Conservation (phyloP, 1,140 invertebrate species). For the Lepidurus couesii region DNA sequence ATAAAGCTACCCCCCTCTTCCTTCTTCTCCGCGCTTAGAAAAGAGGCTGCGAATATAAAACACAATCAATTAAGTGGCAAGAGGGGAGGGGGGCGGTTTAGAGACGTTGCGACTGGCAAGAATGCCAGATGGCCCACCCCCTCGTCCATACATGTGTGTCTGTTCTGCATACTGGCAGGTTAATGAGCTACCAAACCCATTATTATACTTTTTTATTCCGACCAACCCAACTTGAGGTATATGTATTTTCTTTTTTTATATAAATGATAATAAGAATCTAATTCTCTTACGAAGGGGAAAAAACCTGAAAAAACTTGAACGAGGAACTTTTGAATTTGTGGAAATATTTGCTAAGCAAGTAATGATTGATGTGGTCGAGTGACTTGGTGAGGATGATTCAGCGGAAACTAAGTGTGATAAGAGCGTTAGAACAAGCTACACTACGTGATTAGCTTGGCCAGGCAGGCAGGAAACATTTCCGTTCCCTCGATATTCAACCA, state of each 20-base stretch:
- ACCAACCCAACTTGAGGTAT: too few relatives aligned
- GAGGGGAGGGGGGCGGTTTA: neutral
- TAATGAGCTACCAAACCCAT: neutral
- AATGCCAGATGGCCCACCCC: neutral
- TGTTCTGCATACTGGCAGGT: neutral
- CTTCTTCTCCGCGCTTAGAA: neutral
- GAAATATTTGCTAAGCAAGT: neutral
- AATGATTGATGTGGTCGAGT: neutral
- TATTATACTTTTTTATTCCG: too few relatives aligned
- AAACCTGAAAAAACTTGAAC: neutral
- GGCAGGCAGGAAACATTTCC: constrained; percentile 11
- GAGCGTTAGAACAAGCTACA: constrained; percentile 7
- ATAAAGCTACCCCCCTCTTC: neutral
- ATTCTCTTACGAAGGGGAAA: neutral
- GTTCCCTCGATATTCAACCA: neutral
- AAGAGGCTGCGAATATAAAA: neutral
- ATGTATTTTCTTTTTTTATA: too few relatives aligned
- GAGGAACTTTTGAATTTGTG: neutral
- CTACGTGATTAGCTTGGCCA: neutral
- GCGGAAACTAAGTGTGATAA: neutral
- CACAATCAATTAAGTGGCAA: constrained; percentile 11
- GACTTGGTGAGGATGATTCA: neutral
- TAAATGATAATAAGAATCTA: neutral
- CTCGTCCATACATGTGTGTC: neutral
- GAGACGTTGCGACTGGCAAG: neutral